A percentile compares a stretch with the other conserved stretches of the same genome.
Evolutionary conservation across 2,113 vertebrate genomes (phyloP).

Genomic region (Carettochelys insculpta): DNA sequence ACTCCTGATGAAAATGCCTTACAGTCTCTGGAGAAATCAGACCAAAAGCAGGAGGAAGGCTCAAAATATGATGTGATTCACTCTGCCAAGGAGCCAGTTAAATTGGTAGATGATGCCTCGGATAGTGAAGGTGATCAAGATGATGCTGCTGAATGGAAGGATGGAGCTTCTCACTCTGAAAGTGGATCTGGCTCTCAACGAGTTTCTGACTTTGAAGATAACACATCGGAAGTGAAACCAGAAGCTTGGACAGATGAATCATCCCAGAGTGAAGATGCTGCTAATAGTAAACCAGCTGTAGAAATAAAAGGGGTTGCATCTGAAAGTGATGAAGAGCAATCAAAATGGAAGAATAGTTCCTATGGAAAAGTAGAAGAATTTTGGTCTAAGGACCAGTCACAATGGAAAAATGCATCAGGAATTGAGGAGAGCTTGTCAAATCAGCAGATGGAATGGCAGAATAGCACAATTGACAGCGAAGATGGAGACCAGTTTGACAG

Average conservation of each 20-base stretch:
- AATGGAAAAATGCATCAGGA: constrained; percentile 77
- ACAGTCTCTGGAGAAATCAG: constrained; percentile 68
- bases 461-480: constrained; percentile 83
- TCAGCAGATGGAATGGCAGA: constrained; percentile 83
- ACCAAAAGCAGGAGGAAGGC: constrained; percentile 74
- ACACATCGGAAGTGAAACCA: constrained; percentile 73
- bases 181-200: constrained; percentile 82
- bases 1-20: constrained; percentile 50
- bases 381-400: constrained; percentile 85
- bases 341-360: constrained; percentile 83
- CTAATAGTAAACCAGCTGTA: constrained; percentile 81
- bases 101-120: constrained; percentile 66
- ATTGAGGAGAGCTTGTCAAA: constrained; percentile 79
- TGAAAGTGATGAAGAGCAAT: constrained; percentile 77
- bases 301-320: constrained; percentile 74
- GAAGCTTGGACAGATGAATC: constrained; percentile 81
- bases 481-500: constrained; percentile 80
- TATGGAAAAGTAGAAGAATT: constrained; percentile 84
- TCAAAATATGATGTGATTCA: constrained; percentile 68
- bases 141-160: constrained; percentile 76
- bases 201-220: constrained; percentile 80
- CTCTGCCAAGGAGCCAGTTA: constrained; percentile 70
- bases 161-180: constrained; percentile 74
- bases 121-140: constrained; percentile 80
- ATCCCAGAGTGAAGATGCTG: constrained; percentile 81